Base-by-base conservation (phyloP, 2,113 vertebrate genomes). In the Corythoichthys haematopterus region DNA sequence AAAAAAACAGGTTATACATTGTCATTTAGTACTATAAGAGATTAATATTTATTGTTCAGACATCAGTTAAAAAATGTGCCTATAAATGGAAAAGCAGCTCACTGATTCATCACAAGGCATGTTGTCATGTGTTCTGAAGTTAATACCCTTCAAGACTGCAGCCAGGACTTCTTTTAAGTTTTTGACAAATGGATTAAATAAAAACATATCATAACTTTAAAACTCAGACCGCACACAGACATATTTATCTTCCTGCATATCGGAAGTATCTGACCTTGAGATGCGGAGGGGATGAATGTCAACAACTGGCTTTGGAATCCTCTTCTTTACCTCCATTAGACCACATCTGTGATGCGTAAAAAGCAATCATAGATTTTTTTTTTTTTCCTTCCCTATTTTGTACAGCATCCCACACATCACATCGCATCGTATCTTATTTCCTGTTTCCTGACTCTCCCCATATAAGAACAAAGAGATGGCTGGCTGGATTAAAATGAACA, bases 181-280 rank as follows among this genome's bases (percentile, higher is more conserved):
- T 73, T 70, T 74, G 66, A 80, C 78, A 85, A 84, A 83, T 84
- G 72, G 70, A 61, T 35, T 57, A 66, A 83, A 86, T 77, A 64
- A 72, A 80, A 74, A 76, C 74, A 53, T 77, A 81, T 43, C 61
- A 75, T 80, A 75, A 84, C 78, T 80, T 82, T 82, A 84, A 77
- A 82, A 72, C 69, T 76, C 63, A 64, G 66, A 71, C 82, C 83
- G 79, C 68, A 74, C 81, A 85, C 78, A 84, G 79, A 80, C 74
- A 72, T 71, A 82, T 85, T 85, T 85, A 86, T 87, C 85, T 86
- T 83, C 68, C 74, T 83, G 85, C 82, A 77, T 80, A 80, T 38
- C 43, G 73, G 71, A 81, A 77, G 68, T 82, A 81, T 88, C 80
- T 79, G 63, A 80, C 74, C 77, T 80, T 75, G 84, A 80, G 84